Conservation (phyloP, 1,140 invertebrate genomes). For the Habropoda laboriosa region DNA sequence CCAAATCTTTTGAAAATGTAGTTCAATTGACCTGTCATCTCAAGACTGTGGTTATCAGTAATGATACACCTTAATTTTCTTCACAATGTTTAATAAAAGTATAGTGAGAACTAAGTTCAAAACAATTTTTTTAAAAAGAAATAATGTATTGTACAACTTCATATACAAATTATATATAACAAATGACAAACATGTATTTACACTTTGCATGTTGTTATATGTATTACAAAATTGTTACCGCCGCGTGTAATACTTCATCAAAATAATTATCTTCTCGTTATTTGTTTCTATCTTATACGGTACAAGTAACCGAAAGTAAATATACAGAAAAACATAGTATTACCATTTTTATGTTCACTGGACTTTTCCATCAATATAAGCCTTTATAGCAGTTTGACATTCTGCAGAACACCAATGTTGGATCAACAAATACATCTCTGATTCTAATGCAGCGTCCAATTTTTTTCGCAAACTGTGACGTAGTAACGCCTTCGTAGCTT, state of each 20-base stretch:
- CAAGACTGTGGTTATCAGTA: too few species aligned
- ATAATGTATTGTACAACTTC: constrained; percentile 42
- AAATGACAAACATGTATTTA: constrained; percentile 49
- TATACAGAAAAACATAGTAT: constrained; percentile 33
- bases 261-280: constrained; percentile 19
- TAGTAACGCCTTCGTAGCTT: constrained; percentile 84
- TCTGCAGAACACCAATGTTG: constrained; percentile 86
- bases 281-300: background rate
- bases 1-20: constrained; percentile 7
- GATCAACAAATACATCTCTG: constrained; percentile 83
- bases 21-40: background rate
- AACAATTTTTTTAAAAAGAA: constrained; percentile 21
- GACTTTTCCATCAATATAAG: constrained; percentile 77
- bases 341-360: constrained; percentile 57
- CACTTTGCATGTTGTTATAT: constrained; percentile 40
- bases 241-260: constrained; percentile 2
- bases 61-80: background rate
- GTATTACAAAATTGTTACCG: constrained; percentile 38
- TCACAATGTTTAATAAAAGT: background rate
- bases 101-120: constrained; percentile 24
- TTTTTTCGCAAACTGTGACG: constrained; percentile 81
- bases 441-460: constrained; percentile 83
- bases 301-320: constrained; percentile 23
- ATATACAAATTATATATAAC: constrained; percentile 50
- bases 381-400: constrained; percentile 82